Conservation (phyloP, 2,888 invertebrate genomes). For the Drosophila affinis region DNA sequence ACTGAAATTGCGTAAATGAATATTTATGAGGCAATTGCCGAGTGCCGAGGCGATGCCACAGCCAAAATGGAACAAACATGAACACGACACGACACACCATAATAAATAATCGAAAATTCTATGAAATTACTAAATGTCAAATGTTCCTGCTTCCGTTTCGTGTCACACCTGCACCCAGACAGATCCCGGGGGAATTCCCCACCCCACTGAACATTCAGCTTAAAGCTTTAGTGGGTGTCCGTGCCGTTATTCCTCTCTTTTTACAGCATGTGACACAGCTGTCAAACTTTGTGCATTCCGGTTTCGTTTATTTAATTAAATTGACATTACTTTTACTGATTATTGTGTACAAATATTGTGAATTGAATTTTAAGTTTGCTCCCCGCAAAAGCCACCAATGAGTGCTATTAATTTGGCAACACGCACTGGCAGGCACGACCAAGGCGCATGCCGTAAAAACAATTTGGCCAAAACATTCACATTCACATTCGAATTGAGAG, state of each 20-base stretch:
- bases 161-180: not conserved
- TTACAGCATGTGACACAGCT: conserved; percentile 23
- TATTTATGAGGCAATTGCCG: conserved; percentile 66
- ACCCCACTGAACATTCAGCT: not conserved
- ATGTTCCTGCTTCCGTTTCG: conserved; percentile 54
- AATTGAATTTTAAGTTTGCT: conserved; percentile 55
- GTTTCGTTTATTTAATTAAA: conserved; percentile 32
- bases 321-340: conserved; percentile 13
- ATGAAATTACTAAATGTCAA: conserved; percentile 77
- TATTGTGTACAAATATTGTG: conserved; percentile 7
- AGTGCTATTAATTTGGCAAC: conserved; percentile 60
- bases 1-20: conserved; percentile 70
- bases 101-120: conserved; percentile 77
- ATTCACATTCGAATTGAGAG: conserved; percentile 8
- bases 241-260: too few relatives aligned
- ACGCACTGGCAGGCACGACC: conserved; percentile 5
- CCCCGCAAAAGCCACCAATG: conserved; percentile 56
- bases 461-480: not conserved
- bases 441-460: conserved; percentile 1
- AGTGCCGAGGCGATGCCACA: not conserved
- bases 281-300: conserved; percentile 6
- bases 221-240: conserved; percentile 4
- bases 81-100: conserved; percentile 27
- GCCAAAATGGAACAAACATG: conserved; percentile 2
- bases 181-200: not conserved